Conservation (phyloP, 2,797 vertebrate species). For the Peromyscus eremicus region DNA sequence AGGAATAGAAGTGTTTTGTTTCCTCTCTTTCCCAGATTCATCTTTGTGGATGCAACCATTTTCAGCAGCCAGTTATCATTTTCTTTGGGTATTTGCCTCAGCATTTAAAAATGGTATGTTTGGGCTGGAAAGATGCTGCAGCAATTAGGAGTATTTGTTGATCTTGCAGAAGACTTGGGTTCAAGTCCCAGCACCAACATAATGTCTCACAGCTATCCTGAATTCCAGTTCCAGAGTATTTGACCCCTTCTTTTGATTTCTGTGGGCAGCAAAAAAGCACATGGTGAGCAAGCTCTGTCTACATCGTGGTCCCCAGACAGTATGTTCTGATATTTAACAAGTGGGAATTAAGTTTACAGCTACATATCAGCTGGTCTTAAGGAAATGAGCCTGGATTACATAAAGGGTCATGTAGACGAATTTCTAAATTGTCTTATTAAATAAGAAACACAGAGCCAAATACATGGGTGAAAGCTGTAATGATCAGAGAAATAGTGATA, state of each 20-base stretch:
- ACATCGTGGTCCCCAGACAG: neutral
- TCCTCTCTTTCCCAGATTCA: neutral
- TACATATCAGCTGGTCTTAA: too few species aligned
- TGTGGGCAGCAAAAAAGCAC: neutral
- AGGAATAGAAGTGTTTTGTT: neutral
- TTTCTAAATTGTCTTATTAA: too few species aligned
- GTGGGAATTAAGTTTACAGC: neutral
- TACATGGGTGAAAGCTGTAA: too few species aligned
- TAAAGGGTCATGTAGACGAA: too few species aligned
- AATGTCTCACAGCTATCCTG: neutral
- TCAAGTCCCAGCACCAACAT: neutral
- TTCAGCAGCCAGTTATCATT: neutral
- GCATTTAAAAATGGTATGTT: neutral
- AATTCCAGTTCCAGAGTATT: neutral
- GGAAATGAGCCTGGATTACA: neutral
- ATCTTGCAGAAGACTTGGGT: neutral
- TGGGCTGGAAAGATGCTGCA: neutral
- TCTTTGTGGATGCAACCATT: neutral
- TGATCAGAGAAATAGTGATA: too few species aligned
- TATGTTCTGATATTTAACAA: too few species aligned
- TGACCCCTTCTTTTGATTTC: neutral
- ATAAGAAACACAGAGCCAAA: too few species aligned
- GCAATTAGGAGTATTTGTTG: neutral
- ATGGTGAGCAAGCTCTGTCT: neutral
- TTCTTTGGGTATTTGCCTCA: neutral